A percentile compares a stretch with the other conserved stretches of the same genome.
These are phyloP conservation scores for Drosophila pandora DNA, from an alignment of 1,140 invertebrate genomes.

Conservation along the genomic window DNA sequence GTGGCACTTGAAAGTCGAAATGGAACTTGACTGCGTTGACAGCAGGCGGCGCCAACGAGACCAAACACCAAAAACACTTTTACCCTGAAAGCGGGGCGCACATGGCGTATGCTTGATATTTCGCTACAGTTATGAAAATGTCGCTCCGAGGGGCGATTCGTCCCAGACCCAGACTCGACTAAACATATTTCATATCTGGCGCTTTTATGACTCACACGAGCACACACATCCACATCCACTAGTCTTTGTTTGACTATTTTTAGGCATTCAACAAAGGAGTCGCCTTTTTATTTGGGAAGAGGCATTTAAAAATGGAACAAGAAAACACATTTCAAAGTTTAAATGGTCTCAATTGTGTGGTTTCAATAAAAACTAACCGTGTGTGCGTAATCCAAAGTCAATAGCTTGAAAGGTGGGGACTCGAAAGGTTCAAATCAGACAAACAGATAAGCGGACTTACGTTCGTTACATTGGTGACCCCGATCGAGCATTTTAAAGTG, in stretches of 20 bases:
- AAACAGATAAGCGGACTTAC: too few species aligned
- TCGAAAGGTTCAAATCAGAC: too few species aligned
- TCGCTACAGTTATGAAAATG: conserved; percentile 23
- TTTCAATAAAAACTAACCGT: too few species aligned
- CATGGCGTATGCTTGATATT: conserved; percentile 71
- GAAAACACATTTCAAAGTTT: too few species aligned
- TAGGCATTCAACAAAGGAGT: conserved; percentile 30
- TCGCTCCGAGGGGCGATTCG: conserved; percentile 1
- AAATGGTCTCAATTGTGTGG: too few species aligned
- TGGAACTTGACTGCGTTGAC: conserved; percentile 62
- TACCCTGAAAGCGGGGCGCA: conserved; percentile 24
- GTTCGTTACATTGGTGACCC: too few species aligned
- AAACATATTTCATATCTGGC: conserved; percentile 55
- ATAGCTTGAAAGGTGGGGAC: too few species aligned
- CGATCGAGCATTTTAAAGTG: too few species aligned
- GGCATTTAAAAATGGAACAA: too few species aligned
- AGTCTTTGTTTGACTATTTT: conserved; percentile 46
- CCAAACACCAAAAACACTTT: background rate
- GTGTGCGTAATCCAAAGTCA: too few species aligned
- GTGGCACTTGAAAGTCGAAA: conserved; percentile 64
- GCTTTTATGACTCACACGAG: conserved; percentile 37
- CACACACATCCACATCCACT: background rate
- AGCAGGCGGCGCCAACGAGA: conserved; percentile 60
- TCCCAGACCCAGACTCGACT: background rate
- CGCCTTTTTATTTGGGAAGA: too few species aligned